Percentiles rank a stretch among this genome's conserved stretches.
phyloP scores from a whole-genome alignment of 1,140 invertebrate species.

The Drosophila kanapiae region DNA sequence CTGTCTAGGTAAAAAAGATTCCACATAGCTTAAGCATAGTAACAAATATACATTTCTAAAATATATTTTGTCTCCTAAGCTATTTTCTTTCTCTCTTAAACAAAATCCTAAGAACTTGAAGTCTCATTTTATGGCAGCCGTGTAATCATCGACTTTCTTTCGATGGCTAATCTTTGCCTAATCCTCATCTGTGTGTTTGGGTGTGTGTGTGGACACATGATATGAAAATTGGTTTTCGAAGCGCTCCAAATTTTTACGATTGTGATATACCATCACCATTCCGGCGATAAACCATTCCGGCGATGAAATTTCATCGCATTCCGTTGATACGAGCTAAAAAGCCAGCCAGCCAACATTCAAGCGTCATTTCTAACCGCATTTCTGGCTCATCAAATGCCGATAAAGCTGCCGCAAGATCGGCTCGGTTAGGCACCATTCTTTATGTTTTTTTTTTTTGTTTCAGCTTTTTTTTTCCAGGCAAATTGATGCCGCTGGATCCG shows the following conservation, averaged over 20 bases:
- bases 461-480: slow-evolving; percentile 5
- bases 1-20: neutral
- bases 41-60: no score
- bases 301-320: slow-evolving; percentile 31
- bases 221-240: slow-evolving; percentile 19
- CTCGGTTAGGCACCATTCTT: slow-evolving; percentile 51
- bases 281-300: slow-evolving; percentile 1
- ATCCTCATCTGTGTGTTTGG: neutral
- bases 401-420: slow-evolving; percentile 42
- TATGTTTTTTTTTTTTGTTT: neutral
- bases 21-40: no score
- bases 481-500: slow-evolving; percentile 58
- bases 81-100: neutral
- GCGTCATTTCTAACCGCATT: slow-evolving; percentile 49
- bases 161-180: neutral
- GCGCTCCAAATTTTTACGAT: slow-evolving; percentile 19
- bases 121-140: neutral
- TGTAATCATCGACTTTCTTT: neutral
- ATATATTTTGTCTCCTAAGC: no score
- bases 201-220: neutral
- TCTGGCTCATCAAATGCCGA: slow-evolving; percentile 43
- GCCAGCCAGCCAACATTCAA: neutral
- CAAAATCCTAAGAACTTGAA: neutral
- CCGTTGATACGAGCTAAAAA: slow-evolving; percentile 15
- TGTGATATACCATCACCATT: slow-evolving; percentile 6